phyloP scores from a whole-genome alignment of 2,797 vertebrate species.

The Cuculus canorus region DNA sequence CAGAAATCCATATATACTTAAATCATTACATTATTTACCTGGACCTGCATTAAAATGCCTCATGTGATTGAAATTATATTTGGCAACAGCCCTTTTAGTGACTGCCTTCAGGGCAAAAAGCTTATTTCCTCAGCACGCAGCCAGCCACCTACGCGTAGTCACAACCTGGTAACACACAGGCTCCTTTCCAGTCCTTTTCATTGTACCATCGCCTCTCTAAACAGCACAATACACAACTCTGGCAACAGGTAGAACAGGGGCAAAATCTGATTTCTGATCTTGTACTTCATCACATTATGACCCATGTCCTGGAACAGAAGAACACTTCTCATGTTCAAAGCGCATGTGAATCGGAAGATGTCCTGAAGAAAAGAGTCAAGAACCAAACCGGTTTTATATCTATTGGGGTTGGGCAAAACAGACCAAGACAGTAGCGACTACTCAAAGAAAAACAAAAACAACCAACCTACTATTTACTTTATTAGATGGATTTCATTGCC shows the following conservation, averaged over 20 bases:
- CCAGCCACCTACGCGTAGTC: neutral
- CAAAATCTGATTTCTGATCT: neutral
- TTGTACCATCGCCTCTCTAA: neutral
- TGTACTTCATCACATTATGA: neutral
- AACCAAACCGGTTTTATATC: neutral
- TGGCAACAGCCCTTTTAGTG: neutral
- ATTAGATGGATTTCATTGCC: neutral
- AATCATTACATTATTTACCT: neutral
- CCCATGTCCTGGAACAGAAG: neutral
- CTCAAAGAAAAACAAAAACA: neutral
- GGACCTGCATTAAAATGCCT: neutral
- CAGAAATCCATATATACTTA: neutral
- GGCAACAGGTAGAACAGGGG: neutral
- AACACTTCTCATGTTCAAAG: neutral
- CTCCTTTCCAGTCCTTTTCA: neutral
- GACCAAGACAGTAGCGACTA: neutral
- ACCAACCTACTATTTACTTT: neutral
- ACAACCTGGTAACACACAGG: neutral
- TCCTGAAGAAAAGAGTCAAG: neutral
- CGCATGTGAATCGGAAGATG: neutral
- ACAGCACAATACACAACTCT: neutral
- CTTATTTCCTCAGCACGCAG: neutral
- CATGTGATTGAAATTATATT: neutral
- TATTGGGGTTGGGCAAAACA: neutral
- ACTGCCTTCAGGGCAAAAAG: neutral